Conservation (phyloP, 2,797 vertebrate species). For the Sphenopsis melanotis region DNA sequence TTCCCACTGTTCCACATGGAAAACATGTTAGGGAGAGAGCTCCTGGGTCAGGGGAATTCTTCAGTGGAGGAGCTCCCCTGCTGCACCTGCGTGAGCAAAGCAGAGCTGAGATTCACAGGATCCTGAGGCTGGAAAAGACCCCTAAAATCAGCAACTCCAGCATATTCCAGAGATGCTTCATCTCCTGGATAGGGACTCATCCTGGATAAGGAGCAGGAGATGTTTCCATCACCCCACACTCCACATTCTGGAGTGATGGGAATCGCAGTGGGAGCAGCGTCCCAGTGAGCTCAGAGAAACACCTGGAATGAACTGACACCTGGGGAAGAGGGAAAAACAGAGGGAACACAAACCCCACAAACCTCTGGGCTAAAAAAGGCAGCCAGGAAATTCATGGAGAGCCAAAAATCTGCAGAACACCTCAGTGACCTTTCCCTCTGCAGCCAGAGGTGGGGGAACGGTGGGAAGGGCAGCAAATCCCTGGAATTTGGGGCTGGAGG, state of each 20-base stretch:
- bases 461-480: background rate
- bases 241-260: accelerated
- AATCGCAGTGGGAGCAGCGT: accelerated
- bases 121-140: background rate
- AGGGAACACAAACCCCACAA: background rate
- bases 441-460: background rate
- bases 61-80: background rate
- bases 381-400: background rate
- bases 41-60: background rate
- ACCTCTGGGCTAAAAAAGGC: background rate
- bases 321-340: background rate
- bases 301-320: background rate
- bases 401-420: background rate
- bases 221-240: accelerated
- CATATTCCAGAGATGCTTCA: background rate
- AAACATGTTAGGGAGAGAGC: background rate
- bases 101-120: no score
- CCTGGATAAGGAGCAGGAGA: background rate
- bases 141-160: background rate
- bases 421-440: background rate
- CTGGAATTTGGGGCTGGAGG: background rate
- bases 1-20: accelerated
- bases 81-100: background rate
- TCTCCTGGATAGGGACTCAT: background rate
- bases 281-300: background rate